phyloP scores from a whole-genome alignment of 2,888 invertebrate species.

The Keiferia lycopersicella region DNA sequence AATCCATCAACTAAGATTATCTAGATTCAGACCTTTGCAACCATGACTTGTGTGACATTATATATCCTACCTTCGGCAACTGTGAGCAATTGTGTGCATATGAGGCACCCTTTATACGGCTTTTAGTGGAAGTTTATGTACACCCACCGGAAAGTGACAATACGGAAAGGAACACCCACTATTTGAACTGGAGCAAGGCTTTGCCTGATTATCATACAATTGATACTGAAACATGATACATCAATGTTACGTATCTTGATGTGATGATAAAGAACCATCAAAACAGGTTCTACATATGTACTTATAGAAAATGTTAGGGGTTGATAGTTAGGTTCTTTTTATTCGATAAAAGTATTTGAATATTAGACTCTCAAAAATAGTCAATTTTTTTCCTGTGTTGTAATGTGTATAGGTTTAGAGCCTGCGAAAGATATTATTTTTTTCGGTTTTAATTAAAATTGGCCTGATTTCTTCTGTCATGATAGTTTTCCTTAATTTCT shows the following conservation, averaged over 20 bases:
- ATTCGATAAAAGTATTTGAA: too few relatives aligned
- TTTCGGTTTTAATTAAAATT: neutral
- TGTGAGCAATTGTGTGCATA: constrained; percentile 62
- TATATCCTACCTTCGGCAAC: constrained; percentile 40
- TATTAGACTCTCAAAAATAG: too few relatives aligned
- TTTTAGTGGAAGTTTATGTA: constrained; percentile 47
- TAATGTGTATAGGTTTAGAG: too few relatives aligned
- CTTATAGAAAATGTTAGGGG: too few relatives aligned
- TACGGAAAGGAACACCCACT: constrained; percentile 58
- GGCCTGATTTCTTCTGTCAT: too few relatives aligned
- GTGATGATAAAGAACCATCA: neutral
- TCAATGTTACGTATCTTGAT: neutral
- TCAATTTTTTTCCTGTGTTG: too few relatives aligned
- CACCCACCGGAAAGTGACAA: constrained; percentile 62
- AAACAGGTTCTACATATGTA: too few relatives aligned
- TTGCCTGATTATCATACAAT: constrained; percentile 57
- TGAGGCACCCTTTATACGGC: constrained; percentile 52
- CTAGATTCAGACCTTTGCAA: constrained; percentile 37
- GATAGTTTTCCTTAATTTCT: neutral
- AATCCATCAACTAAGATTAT: constrained; percentile 42
- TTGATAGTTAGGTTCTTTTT: too few relatives aligned
- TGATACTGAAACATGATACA: constrained; percentile 30
- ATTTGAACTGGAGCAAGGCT: constrained; percentile 64
- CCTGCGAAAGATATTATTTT: neutral
- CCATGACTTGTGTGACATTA: constrained; percentile 52